Evolutionary conservation across 2,797 vertebrate species (phyloP), one percentile per base, ranked within the genome.

Genomic region (Enteromius trimaculatus): DNA sequence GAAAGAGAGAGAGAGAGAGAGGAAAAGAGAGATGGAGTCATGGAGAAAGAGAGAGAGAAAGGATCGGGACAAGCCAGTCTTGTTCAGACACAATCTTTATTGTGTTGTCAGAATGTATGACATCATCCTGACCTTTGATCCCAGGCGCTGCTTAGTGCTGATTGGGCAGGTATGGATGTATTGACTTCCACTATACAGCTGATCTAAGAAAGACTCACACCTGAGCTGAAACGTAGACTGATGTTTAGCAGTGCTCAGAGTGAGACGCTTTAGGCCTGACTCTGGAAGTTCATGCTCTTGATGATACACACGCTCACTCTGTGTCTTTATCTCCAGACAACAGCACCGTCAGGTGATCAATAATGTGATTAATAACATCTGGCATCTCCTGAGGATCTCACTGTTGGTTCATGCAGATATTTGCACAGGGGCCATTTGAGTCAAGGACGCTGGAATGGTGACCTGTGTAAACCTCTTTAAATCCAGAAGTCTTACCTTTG

Each of bases 51-150:
- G 77, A 51, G 75, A 58, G 79, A 58, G 80, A 76, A 71, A 65
- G 79, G 49, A 77, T 65, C 39, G 77, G 70, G 71, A 83, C 77
- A 87, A 82, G 66, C 65, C 76, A 65, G 70, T 53, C 78, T 83
- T 86, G 86, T 78, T 80, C 75, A 69, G 82, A 87, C 85, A 81
- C 51, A 85, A 85, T 86, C 87, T 89, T 88, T 89, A 90, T 90
- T 89, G 92, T 92, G 91, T 92, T 93, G 91, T 93, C 90, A 92
- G 90, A 91, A 90, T 90, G 91, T 90, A 94, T 95, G 94, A 94
- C 93, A 94, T 93, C 92, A 93, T 90, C 81, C 51, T 86, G 89
- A 90, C 90, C 93, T 92, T 91, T 93, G 91, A 94, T 91, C 92
- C 88, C 79, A 74, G 80, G 83, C 80, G 84, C 88, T 88, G 88